Conservation (phyloP, 35 echinoderm and acorn worm genomes). For the Antedon bifida region DNA sequence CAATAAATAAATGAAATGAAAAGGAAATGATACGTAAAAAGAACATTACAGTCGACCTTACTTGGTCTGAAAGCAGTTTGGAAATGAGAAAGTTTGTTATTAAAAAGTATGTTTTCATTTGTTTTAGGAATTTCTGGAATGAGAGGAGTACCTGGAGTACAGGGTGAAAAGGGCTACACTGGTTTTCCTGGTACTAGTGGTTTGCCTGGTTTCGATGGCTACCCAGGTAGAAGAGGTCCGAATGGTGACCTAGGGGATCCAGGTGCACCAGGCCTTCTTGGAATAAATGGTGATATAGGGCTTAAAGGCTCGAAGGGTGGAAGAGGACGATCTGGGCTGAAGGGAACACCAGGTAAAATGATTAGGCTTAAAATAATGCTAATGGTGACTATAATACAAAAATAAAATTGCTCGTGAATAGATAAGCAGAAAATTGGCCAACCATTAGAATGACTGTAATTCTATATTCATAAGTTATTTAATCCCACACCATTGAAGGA, state of each 20-base stretch:
- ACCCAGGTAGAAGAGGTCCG: neutral
- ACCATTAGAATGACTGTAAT: too few species aligned
- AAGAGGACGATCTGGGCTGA: constrained; percentile 14
- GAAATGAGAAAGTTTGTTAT: too few species aligned
- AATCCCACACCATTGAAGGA: too few species aligned
- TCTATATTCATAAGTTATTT: too few species aligned
- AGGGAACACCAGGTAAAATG: constrained; percentile 15
- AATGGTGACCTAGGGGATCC: neutral
- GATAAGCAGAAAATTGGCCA: too few species aligned
- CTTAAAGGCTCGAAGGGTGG: neutral
- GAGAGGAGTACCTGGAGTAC: neutral
- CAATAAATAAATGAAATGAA: too few species aligned
- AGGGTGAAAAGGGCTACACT: neutral
- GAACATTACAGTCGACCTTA: too few species aligned
- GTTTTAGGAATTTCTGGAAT: constrained; percentile 25
- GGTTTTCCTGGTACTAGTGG: constrained; percentile 18
- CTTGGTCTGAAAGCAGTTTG: too few species aligned
- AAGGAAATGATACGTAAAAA: too few species aligned
- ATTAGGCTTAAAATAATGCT: neutral
- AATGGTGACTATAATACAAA: too few species aligned
- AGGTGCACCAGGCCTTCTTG: neutral
- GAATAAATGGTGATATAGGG: neutral
- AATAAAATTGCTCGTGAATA: too few species aligned
- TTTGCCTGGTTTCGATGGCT: constrained; percentile 16
- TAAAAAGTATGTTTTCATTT: too few species aligned